Base-by-base conservation (phyloP, 2,113 vertebrate species). In the Bubo bubo region DNA sequence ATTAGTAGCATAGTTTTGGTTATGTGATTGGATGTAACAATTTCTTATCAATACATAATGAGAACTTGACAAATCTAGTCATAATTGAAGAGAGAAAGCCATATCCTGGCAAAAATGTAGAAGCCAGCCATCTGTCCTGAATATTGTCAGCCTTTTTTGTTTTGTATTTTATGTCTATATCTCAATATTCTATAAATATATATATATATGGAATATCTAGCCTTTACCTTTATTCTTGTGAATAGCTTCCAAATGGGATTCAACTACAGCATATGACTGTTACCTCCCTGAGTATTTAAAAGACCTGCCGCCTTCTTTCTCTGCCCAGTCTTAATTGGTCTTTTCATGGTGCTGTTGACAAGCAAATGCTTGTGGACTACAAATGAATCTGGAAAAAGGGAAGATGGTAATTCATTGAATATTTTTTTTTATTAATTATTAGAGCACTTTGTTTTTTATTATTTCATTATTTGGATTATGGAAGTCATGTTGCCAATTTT, bases 121-220 rank as follows among this genome's bases (percentile, higher is more conserved):
- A 50, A 93, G 49, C 59, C 58, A 88, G 49, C 88, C 92, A 88
- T 94, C 86, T 93, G 88, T 93, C 93, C 70, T 88, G 34, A 88
- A 66, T 60, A 66, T 45, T 94, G 76, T 86, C 92, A 96, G 82
- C 86, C 82, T 96, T 96, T 96, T 96, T 93, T 90, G 34, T 63
- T 96, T 79, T 80, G 67, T 53, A 75, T 93, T 95, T 92, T 88
- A 24, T 77, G 41, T 86, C 82, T 95, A 6, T 70, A 88, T 90
- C 45, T 92, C 71, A 58, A 70, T 76, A 58, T 58, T 74, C 52
- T 93, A 83, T 62, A 80, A 88, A 91, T 72, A 82, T 32, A 45
- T 35, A 45, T 35, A 35, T 62, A 49, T 30, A 32, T 41, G 21
- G 53, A 52, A 66, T 90, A 53, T 88, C 50, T 83, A 12, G 62